Conservation (phyloP, 2,113 vertebrate species). For the Laticauda laticaudata region DNA sequence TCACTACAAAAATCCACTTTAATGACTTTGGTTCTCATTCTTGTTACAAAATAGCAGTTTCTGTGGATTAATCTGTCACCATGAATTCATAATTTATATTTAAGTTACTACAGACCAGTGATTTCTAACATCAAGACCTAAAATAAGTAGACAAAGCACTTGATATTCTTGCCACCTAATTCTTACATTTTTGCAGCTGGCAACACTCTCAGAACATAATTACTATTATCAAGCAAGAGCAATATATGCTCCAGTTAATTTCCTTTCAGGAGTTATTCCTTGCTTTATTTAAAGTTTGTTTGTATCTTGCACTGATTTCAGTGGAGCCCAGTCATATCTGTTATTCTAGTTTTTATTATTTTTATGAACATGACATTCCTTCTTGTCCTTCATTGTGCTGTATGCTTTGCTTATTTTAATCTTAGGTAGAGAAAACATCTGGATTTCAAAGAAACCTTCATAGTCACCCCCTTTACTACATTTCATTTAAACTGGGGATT, state of each 20-base stretch:
- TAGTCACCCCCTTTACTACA: not conserved
- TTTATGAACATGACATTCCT: not conserved
- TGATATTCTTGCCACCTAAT: not conserved
- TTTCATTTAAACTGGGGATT: not conserved
- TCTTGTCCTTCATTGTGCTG: not conserved
- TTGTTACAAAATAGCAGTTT: not conserved
- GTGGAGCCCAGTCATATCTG: not conserved
- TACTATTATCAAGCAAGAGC: not conserved
- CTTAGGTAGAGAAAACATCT: not conserved
- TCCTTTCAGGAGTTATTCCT: not conserved
- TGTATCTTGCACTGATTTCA: not conserved
- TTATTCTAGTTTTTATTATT: not conserved
- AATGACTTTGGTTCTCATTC: not conserved
- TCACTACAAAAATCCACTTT: not conserved
- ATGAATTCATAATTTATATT: not conserved
- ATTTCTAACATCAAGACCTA: not conserved
- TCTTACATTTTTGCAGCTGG: not conserved
- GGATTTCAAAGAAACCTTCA: not conserved
- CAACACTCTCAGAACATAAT: not conserved
- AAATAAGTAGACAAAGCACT: not conserved
- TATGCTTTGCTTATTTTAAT: not conserved
- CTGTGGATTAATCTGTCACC: not conserved
- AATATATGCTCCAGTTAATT: not conserved
- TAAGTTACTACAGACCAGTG: not conserved
- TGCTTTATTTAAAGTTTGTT: not conserved